A percentile compares a stretch with the other conserved stretches of the same genome.
Conservation (phyloP, 2,113 vertebrate species). For the Dromaius novaehollandiae region DNA sequence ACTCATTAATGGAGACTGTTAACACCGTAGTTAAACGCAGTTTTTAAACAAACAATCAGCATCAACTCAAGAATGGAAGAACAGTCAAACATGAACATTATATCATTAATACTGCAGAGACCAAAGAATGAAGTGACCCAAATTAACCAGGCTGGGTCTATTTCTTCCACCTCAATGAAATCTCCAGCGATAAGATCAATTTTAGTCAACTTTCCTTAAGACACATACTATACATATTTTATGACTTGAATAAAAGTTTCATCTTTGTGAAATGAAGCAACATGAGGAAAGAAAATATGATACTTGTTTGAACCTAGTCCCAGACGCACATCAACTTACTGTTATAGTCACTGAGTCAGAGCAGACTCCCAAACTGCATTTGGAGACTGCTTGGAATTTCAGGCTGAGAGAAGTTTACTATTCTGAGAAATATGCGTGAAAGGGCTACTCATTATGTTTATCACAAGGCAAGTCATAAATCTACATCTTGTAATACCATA, state of each 20-base stretch:
- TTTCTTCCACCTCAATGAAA: not conserved
- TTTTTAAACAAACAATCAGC: not conserved
- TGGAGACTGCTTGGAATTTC: not conserved
- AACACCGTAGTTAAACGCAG: not conserved
- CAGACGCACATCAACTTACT: not conserved
- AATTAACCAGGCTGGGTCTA: not conserved
- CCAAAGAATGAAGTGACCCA: not conserved
- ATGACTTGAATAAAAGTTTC: not conserved
- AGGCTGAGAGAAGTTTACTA: slow-evolving; percentile 19
- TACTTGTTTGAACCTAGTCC: not conserved
- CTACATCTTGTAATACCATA: slow-evolving; percentile 27
- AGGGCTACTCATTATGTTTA: slow-evolving; percentile 26
- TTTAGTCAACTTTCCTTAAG: not conserved
- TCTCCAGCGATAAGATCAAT: not conserved
- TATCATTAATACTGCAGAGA: not conserved
- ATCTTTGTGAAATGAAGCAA: not conserved
- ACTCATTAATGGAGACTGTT: not conserved
- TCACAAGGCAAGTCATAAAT: slow-evolving; percentile 23
- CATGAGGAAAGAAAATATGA: not conserved
- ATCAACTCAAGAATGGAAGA: not conserved
- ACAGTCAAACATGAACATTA: not conserved
- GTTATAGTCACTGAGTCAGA: slow-evolving; percentile 25
- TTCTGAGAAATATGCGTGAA: slow-evolving; percentile 47
- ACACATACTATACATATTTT: not conserved
- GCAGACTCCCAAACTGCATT: slow-evolving; percentile 24